Percentiles rank a stretch among this genome's conserved stretches.
These are phyloP conservation scores for Atrina japonica DNA, from an alignment of 2,888 invertebrate genomes.

Conservation along the genomic window DNA sequence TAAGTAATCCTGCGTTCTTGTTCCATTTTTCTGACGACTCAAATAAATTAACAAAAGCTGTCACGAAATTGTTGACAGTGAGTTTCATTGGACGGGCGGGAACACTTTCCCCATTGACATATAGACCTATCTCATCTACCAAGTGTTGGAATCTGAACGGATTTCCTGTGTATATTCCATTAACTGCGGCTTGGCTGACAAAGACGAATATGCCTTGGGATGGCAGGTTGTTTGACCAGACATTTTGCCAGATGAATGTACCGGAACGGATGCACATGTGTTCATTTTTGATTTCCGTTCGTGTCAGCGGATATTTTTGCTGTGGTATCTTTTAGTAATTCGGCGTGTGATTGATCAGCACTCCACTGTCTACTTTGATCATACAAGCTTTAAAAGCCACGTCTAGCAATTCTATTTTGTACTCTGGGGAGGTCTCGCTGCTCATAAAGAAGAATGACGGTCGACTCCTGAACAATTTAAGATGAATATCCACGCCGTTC, in stretches of 20 bases:
- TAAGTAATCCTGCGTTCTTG: conserved; percentile 21
- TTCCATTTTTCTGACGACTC: conserved; percentile 32
- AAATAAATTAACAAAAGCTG: conserved; percentile 29
- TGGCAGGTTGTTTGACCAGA: conserved; percentile 31
- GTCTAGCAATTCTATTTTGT: conserved; percentile 19
- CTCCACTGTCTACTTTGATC: no score
- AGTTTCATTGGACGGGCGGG: conserved; percentile 33
- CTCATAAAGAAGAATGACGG: conserved; percentile 25
- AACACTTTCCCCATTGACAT: no score
- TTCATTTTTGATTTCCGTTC: conserved; percentile 39
- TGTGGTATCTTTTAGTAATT: conserved; percentile 23
- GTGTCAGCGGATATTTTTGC: conserved; percentile 24
- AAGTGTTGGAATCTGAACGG: conserved; percentile 32
- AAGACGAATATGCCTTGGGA: conserved; percentile 28
- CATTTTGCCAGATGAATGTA: conserved; percentile 31
- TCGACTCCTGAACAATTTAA: conserved; percentile 32
- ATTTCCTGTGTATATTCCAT: conserved; percentile 19
- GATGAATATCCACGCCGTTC: conserved; percentile 36
- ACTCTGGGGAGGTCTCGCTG: conserved; percentile 9
- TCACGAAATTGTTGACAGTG: conserved; percentile 20
- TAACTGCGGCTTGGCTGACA: conserved; percentile 23
- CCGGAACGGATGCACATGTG: conserved; percentile 22
- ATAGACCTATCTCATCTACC: conserved; percentile 27
- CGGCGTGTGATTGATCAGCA: conserved; percentile 37
- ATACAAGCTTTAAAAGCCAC: conserved; percentile 38